phyloP scores from a whole-genome alignment of 2,113 vertebrate genomes.

The Pluvianellus socialis region DNA sequence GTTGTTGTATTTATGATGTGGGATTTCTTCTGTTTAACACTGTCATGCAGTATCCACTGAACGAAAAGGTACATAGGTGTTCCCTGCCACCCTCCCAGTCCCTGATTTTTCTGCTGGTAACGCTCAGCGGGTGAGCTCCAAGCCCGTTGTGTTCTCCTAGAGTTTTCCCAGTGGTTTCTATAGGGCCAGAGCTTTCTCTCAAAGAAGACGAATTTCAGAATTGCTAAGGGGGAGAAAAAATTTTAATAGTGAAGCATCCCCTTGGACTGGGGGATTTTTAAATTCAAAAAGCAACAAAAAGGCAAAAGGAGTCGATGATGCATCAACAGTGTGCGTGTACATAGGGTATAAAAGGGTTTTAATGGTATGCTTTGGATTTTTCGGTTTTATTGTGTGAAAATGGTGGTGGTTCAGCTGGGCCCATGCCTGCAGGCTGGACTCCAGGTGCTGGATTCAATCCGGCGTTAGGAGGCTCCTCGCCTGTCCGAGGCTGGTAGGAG shows the following conservation, averaged over 20 bases:
- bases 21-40: constrained; percentile 50
- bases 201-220: neutral
- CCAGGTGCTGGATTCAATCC: neutral
- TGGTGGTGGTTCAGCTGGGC: neutral
- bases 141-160: neutral
- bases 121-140: neutral
- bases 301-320: neutral
- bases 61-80: constrained; percentile 62
- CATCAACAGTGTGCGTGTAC: constrained; percentile 4
- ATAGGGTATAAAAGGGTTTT: constrained; percentile 52
- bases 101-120: neutral
- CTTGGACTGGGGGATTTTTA: neutral
- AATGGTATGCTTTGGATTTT: constrained; percentile 31
- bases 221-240: neutral
- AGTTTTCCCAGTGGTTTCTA: neutral
- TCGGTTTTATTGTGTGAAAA: constrained; percentile 39
- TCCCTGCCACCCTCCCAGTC: neutral
- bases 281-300: neutral
- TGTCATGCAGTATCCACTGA: constrained; percentile 59
- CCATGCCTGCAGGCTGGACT: neutral
- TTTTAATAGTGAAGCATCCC: neutral
- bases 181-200: neutral
- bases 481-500: neutral
- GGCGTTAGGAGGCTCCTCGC: accelerated
- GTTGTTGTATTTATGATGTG: constrained; percentile 58